Evolutionary conservation across 2,888 invertebrate species (phyloP).

Genomic region (Phragmatobia fuliginosa): DNA sequence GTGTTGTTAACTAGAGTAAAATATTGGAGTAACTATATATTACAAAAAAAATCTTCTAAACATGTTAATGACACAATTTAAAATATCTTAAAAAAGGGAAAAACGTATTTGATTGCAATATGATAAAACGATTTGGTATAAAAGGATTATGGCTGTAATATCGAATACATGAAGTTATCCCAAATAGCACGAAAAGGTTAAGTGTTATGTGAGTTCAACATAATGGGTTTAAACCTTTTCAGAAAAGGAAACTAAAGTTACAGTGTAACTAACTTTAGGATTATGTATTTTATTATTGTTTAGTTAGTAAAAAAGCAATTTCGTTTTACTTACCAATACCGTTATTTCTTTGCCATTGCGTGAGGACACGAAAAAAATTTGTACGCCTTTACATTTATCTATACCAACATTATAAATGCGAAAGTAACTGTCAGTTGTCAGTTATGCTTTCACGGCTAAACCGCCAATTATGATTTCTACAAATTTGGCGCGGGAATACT

Average conservation of each 20-base stretch:
- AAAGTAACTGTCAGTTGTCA: too few species aligned
- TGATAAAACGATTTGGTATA: neutral
- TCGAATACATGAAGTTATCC: neutral
- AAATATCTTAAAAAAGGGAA: too few species aligned
- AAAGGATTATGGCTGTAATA: neutral
- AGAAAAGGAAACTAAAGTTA: conserved; percentile 24
- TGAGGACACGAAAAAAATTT: conserved; percentile 11
- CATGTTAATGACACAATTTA: too few species aligned
- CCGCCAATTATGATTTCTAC: too few species aligned
- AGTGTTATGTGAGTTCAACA: conserved; percentile 1
- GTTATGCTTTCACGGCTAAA: too few species aligned
- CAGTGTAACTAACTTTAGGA: conserved; percentile 20
- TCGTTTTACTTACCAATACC: conserved; percentile 13
- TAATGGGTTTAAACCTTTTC: conserved; percentile 12
- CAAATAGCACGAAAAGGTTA: neutral
- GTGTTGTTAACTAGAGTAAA: neutral
- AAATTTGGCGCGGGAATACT: too few species aligned
- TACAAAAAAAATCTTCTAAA: too few species aligned
- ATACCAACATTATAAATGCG: too few species aligned
- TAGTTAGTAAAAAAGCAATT: conserved; percentile 21
- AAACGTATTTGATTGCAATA: too few species aligned
- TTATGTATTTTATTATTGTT: conserved; percentile 33
- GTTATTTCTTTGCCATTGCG: conserved; percentile 16
- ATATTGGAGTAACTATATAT: too few species aligned
- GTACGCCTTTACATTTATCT: conserved; percentile 9